phyloP scores from a whole-genome alignment of 2,113 vertebrate genomes.

The Gavia stellata region DNA sequence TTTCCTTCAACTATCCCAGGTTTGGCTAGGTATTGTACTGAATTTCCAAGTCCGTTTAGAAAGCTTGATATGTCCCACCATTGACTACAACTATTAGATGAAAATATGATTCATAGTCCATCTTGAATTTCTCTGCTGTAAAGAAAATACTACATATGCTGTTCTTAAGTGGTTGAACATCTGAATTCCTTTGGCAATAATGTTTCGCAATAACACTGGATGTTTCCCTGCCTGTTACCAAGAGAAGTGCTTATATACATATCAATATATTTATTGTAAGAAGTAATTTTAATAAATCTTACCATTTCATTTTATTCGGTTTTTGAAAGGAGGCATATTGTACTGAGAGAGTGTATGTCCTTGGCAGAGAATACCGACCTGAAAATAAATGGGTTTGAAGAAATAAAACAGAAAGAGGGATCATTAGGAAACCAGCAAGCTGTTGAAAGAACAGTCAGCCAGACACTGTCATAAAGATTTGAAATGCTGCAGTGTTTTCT shows the following conservation, averaged over 20 bases:
- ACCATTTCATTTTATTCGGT: neutral
- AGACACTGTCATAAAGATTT: slow-evolving; percentile 62
- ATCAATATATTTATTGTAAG: neutral
- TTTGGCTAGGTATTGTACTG: neutral
- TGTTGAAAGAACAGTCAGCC: slow-evolving; percentile 54
- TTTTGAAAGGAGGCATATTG: neutral
- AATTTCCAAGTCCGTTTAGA: neutral
- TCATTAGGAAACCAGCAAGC: slow-evolving; percentile 56
- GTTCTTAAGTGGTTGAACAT: neutral
- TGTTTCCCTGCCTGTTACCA: neutral
- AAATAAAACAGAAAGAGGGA: slow-evolving; percentile 53
- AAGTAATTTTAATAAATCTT: neutral
- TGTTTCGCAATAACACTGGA: neutral
- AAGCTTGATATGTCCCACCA: neutral
- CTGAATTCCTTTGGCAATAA: neutral
- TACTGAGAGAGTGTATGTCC: neutral
- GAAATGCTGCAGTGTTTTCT: slow-evolving; percentile 40
- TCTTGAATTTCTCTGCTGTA: neutral
- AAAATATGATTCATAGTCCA: neutral
- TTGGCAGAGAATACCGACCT: neutral
- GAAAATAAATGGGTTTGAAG: slow-evolving; percentile 50
- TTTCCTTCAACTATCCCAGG: neutral
- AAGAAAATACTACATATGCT: neutral
- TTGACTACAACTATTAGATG: neutral
- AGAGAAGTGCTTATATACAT: neutral